Base-by-base conservation (phyloP, 2,797 vertebrate genomes). In the Premnoplex brunnescens region DNA sequence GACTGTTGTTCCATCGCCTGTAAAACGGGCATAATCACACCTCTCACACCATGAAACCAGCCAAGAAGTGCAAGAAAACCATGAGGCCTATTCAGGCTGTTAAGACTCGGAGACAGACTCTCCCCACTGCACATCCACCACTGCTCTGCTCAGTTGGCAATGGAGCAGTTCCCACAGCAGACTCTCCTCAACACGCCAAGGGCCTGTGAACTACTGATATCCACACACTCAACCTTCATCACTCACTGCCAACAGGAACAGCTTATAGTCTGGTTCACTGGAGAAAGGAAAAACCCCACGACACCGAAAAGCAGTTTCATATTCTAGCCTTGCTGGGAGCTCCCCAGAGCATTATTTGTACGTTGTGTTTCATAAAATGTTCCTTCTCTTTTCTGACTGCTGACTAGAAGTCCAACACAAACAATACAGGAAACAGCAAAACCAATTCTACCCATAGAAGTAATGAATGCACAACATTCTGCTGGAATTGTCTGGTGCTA, bases 111-210 rank as follows among this genome's bases (percentile, higher is more conserved):
- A 63, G 55, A 54, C n/a, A 19, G 27, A 20, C 39, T 43, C 28
- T 64, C 17, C 27, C 34, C 14, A 4, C 32, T 9, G 39, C 43
- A 23, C n/a, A 46, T 20, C 14, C 1, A 1, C 37, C n/a, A 28
- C 1, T 28, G 46, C 32, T 44, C 59, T 19, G 48, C 59, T 86
- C 69, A 32, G 28, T 6, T 41, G 39, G 34, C 32, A 43, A 21
- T 1, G 1, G 37, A 69, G 41, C 4, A 1, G 43, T 37, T 59
- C 67, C 77, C 67, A 54, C 0, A 0, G 66, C 66, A 63, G 30
- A 73, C 23, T 39, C 36, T 59, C 37, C 62, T 63, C 79, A 46
- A 20, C 54, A 44, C 32, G n/a, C 30, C 54, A 46, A 49, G 55
- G 23, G 17, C 49, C 43, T 14, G 14, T 22, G 10, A 78, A 44